Base-by-base conservation (phyloP, 2,797 vertebrate genomes). In the Gallinago nigripennis region DNA sequence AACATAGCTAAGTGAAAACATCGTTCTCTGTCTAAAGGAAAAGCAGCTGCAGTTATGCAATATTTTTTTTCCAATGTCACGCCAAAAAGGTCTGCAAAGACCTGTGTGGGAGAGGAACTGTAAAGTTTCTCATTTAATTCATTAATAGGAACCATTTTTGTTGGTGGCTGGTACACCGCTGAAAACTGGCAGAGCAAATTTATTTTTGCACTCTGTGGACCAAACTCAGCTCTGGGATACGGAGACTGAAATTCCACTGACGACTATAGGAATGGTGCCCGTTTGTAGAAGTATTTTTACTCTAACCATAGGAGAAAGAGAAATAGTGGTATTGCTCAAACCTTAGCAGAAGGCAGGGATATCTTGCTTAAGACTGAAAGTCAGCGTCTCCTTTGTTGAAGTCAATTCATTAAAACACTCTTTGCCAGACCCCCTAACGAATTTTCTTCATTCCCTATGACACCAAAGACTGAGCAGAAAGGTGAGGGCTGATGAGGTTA, bases 1-100 rank as follows among this genome's bases (percentile, higher is more conserved):
- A 95, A 91, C 68, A 57, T 88, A 92, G 50, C 58, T 86, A 93
- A 93, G 86, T 72, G 73, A 75, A 86, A 92, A 81, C 64, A 80
- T 30, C 86, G 75, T 81, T 87, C 68, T 83, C 23, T 28, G 33
- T 94, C 82, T 93, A 83, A 93, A 94, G 79, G 64, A 95, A 93
- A 90, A 94, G 60, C 76, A 97, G 75, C 70, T 90, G 82, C 57
- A 93, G 56, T 96, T 90, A 73, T 70, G 45, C 30, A 16, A 12
- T 23, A 27, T 50, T 58, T 33, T 37, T 70, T 75, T 66, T 90
- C 16, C 77, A 76, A 10, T 57, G 11, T 76, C 11, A 25, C 2
- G 13, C 84, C 31, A 33, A 77, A 92, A 89, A 68, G n/a, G 25
- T 82, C 71, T 95, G 71, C 75, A 79, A 90, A 82, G 65, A 76